Percentiles rank a stretch among this genome's conserved stretches.
Conservation (phyloP, 2,797 vertebrate species). For the Micromesistius poutassou region DNA sequence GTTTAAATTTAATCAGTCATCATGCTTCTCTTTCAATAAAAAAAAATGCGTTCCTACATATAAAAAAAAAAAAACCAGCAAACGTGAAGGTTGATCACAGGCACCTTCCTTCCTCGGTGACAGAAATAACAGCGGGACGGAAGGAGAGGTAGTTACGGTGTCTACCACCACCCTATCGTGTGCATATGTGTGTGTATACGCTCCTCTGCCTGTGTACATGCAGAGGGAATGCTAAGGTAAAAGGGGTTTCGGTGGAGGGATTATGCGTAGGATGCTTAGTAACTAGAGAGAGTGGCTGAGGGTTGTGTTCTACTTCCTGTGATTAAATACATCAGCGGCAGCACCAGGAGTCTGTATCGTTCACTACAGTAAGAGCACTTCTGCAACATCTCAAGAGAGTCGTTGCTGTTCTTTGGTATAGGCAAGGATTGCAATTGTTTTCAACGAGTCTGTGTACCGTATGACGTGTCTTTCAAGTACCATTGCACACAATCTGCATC, state of each 20-base stretch:
- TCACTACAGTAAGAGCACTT: slow-evolving; percentile 3
- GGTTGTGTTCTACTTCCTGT: neutral
- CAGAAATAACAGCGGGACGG: slow-evolving; percentile 20
- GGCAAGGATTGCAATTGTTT: neutral
- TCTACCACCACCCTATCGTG: slow-evolving; percentile 42
- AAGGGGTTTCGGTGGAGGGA: neutral
- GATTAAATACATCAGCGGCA: neutral
- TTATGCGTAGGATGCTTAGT: no score
- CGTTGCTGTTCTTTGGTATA: neutral
- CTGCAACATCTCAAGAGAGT: neutral
- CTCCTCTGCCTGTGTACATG: neutral
- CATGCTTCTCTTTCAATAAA: neutral
- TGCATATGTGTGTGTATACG: neutral
- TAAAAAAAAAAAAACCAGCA: slow-evolving; percentile 7
- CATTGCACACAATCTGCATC: neutral
- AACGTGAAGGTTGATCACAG: slow-evolving; percentile 19
- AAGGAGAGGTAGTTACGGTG: slow-evolving; percentile 62
- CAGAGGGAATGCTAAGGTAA: neutral
- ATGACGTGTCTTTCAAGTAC: slow-evolving; percentile 1
- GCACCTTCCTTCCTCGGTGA: neutral
- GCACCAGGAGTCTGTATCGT: neutral
- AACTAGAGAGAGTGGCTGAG: neutral
- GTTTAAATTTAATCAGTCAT: neutral
- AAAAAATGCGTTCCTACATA: neutral
- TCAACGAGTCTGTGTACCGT: neutral